A percentile compares a stretch with the other conserved stretches of the same genome.
phyloP scores from a whole-genome alignment of 2,113 vertebrate genomes.

The Peromyscus maniculatus region DNA sequence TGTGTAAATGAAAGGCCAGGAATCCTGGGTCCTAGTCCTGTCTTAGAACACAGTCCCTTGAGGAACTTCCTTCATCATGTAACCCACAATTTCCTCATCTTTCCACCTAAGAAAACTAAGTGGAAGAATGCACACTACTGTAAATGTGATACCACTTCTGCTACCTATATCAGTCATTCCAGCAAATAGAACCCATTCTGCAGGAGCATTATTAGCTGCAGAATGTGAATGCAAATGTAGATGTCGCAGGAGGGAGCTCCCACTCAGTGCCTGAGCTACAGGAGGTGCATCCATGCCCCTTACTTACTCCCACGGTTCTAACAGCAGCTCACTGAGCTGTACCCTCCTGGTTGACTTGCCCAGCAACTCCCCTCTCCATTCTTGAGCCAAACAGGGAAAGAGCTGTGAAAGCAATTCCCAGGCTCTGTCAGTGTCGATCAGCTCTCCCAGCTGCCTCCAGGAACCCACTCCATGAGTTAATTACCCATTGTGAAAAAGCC shows the following conservation, averaged over 20 bases:
- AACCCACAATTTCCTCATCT: background rate
- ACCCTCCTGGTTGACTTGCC: background rate
- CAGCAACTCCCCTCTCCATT: background rate
- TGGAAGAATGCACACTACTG: background rate
- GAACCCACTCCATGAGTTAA: slow-evolving; percentile 36
- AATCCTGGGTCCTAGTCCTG: background rate
- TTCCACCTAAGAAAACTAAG: background rate
- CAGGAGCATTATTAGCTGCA: background rate
- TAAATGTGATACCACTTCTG: background rate
- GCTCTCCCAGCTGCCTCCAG: background rate
- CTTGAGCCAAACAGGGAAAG: slow-evolving; percentile 43
- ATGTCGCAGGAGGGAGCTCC: background rate
- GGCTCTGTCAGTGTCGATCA: background rate
- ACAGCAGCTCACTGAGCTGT: background rate
- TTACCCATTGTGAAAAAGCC: slow-evolving; percentile 58
- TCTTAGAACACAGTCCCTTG: background rate
- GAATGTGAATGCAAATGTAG: background rate
- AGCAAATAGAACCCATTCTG: background rate
- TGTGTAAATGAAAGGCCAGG: background rate
- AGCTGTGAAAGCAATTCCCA: background rate
- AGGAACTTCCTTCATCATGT: background rate
- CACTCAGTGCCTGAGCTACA: background rate
- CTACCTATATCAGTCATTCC: background rate
- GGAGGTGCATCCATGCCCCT: accelerated
- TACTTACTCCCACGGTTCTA: background rate